Evolutionary conservation across 2,888 invertebrate species (phyloP).

Genomic region (Dilophus febrilis): DNA sequence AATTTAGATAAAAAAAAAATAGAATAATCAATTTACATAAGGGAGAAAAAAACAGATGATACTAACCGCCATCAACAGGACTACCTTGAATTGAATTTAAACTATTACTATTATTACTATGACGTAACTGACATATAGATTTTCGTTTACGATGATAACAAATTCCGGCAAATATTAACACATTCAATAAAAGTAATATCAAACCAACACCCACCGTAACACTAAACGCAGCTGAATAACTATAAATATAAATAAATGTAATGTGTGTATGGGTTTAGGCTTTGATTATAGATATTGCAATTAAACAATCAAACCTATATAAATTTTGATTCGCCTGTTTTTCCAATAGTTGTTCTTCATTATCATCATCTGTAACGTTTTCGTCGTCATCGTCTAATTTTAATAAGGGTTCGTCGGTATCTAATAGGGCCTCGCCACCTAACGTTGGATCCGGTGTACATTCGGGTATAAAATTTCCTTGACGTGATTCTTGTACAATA

Average conservation of each 20-base stretch:
- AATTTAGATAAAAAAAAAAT: neutral
- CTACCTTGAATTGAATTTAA: constrained; percentile 1
- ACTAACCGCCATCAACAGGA: constrained; percentile 3
- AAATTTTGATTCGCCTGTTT: constrained; percentile 37
- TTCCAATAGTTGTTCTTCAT: constrained; percentile 35
- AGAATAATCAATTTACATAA: neutral
- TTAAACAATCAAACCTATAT: constrained; percentile 9
- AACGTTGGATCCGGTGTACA: constrained; percentile 12
- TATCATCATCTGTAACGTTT: constrained; percentile 32
- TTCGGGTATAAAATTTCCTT: constrained; percentile 11
- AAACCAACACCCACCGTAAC: constrained; percentile 62
- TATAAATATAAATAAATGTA: constrained; percentile 15
- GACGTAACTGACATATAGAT: neutral
- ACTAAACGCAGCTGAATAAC: constrained; percentile 59
- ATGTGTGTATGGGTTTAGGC: neutral
- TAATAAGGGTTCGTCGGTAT: constrained; percentile 21
- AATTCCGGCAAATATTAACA: constrained; percentile 60
- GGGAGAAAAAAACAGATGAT: neutral
- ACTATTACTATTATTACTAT: constrained; percentile 2
- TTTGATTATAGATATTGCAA: constrained; percentile 2
- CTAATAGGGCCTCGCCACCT: constrained; percentile 6
- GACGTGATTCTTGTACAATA: constrained; percentile 15
- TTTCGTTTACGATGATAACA: constrained; percentile 41
- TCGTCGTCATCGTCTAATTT: neutral
- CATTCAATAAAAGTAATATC: constrained; percentile 50